Conservation (phyloP, 1,140 invertebrate species). For the Plectrocnemia conspersa region DNA sequence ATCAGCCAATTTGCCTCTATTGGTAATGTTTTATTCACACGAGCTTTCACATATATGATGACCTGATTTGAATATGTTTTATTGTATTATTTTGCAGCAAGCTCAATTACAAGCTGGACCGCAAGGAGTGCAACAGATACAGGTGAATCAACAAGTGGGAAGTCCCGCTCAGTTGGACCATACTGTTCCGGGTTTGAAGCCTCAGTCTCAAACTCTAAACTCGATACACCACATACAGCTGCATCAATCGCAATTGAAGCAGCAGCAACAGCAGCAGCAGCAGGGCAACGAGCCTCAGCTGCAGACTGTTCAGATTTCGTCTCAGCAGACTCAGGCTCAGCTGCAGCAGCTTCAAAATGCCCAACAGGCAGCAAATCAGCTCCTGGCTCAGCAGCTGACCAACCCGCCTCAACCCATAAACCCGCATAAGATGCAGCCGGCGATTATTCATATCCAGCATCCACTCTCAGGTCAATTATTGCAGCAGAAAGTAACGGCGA, state of each 20-base stretch:
- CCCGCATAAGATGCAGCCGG: constrained; percentile 51
- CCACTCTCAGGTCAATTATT: constrained; percentile 44
- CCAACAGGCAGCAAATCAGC: constrained; percentile 48
- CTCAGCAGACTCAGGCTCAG: constrained; percentile 37
- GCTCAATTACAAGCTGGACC: constrained; percentile 47
- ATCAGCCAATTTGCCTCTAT: constrained; percentile 14
- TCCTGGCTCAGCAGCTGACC: constrained; percentile 48
- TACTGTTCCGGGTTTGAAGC: constrained; percentile 9
- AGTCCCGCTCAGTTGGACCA: constrained; percentile 26
- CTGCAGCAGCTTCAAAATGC: constrained; percentile 41
- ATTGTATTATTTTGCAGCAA: constrained; percentile 40
- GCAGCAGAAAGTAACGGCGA: constrained; percentile 33
- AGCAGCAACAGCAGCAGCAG: constrained; percentile 22
- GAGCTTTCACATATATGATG: background rate
- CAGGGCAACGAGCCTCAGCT: constrained; percentile 22
- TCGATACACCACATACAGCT: constrained; percentile 27
- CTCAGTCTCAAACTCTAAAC: constrained; percentile 8
- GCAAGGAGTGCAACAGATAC: constrained; percentile 29
- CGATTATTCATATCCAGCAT: constrained; percentile 51
- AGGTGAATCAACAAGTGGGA: constrained; percentile 38
- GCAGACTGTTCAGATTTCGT: constrained; percentile 25
- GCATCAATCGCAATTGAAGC: constrained; percentile 28
- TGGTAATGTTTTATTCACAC: constrained; percentile 5
- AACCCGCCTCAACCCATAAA: constrained; percentile 49
- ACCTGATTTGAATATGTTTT: background rate